phyloP scores from a whole-genome alignment of 2,113 vertebrate genomes.

The zebrafish (Danio rerio) region DNA sequence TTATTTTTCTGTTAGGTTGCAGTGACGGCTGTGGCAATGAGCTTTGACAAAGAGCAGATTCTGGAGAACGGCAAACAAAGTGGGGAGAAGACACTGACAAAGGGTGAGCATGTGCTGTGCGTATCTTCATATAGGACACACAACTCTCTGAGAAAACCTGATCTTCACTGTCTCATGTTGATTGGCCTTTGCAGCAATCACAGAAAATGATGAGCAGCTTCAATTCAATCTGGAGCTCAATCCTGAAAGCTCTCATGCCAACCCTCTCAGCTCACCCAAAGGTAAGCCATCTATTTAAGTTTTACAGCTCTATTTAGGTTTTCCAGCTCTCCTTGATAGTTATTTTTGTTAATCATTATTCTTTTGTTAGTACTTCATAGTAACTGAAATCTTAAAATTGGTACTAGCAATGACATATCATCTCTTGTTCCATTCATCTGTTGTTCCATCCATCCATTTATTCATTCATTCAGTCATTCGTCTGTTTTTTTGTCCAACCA shows the following conservation, averaged over 20 bases:
- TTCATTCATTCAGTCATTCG: too few species aligned
- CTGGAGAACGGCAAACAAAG: conserved; percentile 79
- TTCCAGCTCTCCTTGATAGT: not conserved
- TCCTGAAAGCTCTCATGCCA: conserved; percentile 81
- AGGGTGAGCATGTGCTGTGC: conserved; percentile 78
- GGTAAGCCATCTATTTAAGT: conserved; percentile 64
- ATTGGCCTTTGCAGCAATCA: conserved; percentile 72
- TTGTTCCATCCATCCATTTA: too few species aligned
- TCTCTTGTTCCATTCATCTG: too few species aligned
- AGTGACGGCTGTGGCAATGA: conserved; percentile 97
- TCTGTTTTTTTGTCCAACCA: too few species aligned
- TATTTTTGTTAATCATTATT: not conserved
- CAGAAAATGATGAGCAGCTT: conserved; percentile 92
- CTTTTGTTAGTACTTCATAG: not conserved
- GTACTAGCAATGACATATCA: too few species aligned
- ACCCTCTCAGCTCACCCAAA: conserved; percentile 83
- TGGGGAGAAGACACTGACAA: conserved; percentile 81
- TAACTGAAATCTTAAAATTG: too few species aligned
- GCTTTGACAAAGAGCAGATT: conserved; percentile 89
- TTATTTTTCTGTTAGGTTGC: conserved; percentile 80
- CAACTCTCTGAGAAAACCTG: not conserved
- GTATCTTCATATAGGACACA: not conserved
- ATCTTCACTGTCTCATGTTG: conserved; percentile 40
- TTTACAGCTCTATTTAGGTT: not conserved
- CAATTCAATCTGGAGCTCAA: conserved; percentile 94